phyloP scores from a whole-genome alignment of 1,140 invertebrate species.

The Micrasema minimum region DNA sequence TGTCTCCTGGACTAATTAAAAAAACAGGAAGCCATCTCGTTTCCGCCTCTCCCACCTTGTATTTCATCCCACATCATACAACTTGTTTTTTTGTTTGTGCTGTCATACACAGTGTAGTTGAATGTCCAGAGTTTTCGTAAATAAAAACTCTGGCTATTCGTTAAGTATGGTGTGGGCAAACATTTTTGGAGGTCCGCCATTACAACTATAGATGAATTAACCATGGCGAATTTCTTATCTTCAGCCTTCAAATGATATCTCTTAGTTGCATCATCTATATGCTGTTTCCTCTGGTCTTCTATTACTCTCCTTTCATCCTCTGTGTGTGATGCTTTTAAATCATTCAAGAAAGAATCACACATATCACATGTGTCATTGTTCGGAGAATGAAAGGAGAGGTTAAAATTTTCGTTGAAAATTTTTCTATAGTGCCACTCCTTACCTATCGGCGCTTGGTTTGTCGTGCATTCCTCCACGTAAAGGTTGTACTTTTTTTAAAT shows the following conservation, averaged over 20 bases:
- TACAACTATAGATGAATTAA: background rate
- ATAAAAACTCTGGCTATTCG: slow-evolving; percentile 19
- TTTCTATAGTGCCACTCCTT: background rate
- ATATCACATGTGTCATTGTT: slow-evolving; percentile 3
- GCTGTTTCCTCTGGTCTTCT: background rate
- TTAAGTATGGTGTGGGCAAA: background rate
- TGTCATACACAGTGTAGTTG: background rate
- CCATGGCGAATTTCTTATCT: too few species aligned
- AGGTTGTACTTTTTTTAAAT: background rate
- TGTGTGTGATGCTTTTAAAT: background rate
- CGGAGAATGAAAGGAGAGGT: background rate
- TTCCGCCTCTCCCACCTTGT: background rate
- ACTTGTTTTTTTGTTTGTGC: slow-evolving; percentile 3
- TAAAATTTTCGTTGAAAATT: slow-evolving; percentile 11
- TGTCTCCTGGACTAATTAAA: background rate
- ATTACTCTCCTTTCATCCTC: background rate
- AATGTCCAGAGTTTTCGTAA: background rate
- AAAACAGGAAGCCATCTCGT: slow-evolving; percentile 5
- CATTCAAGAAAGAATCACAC: background rate
- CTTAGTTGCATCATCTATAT: slow-evolving; percentile 1
- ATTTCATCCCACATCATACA: background rate
- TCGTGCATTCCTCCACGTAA: background rate
- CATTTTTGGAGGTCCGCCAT: slow-evolving; percentile 9
- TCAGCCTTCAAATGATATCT: background rate
- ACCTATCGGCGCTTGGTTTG: background rate